Evolutionary conservation across 2,113 vertebrate genomes (phyloP), one percentile per base, ranked within the genome.

Genomic region (Macquaria australasica): DNA sequence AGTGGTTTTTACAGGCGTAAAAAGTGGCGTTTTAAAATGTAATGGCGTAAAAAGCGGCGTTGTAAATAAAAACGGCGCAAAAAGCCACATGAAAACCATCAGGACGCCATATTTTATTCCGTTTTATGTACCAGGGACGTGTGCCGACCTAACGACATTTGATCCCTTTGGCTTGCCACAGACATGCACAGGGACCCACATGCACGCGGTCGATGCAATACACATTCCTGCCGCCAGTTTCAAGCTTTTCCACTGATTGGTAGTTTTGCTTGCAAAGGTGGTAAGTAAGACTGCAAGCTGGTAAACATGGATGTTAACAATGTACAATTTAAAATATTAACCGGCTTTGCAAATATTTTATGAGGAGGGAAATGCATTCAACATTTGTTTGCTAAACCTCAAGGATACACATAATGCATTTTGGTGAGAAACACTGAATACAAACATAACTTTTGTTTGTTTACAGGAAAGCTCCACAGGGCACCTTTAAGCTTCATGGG

Each of bases 361-460:
- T 28, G 31, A 34, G 43, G 51, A 41, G 48, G 21, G 23, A 37
- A 69, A 51, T 11, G 3, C 45, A 39, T 64, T 45, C 20, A 63
- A 20, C 18, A n/a, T 28, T 34, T 34, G 50, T 77, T 51, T 68
- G n/a, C 48, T 41, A 37, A 1, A 72, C 50, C 39, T 50, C 28
- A 25, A 43, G 41, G 53, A 64, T 45, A 37, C 12, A 63, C 48
- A 88, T 28, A 28, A 80, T 71, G 20, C 2, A 7, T 74, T 85
- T 72, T 18, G 48, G 41, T n/a, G 15, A 59, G 34, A 68, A 41
- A 53, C 39, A 56, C 25, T 79, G 43, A 50, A 64, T 45, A 64
- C 41, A 41, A 75, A 51, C 43, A 39, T n/a, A 66, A 8, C 28
- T n/a, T 69, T 18, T 63, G 8, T 70, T 62, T 68, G 16, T 82